phyloP scores from a whole-genome alignment of 2,113 vertebrate species.

The Morphnarchus princeps region DNA sequence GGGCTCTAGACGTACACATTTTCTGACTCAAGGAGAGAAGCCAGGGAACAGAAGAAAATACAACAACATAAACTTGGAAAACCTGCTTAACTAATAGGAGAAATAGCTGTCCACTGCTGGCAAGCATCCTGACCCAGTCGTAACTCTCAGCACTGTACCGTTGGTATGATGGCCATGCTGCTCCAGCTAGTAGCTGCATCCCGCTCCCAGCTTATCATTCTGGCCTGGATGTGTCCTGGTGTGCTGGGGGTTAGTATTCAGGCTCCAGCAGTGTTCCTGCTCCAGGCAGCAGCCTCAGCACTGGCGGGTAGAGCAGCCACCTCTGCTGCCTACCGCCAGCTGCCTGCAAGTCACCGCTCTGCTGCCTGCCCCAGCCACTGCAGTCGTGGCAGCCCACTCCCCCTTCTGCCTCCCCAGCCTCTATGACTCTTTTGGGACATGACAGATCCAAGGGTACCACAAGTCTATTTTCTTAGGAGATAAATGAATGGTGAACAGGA shows the following conservation, averaged over 20 bases:
- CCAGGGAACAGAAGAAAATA: neutral
- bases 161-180: neutral
- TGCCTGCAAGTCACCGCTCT: neutral
- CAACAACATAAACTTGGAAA: constrained; percentile 34
- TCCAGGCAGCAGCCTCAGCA: neutral
- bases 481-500: neutral
- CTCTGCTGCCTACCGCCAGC: rapidly evolving
- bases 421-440: neutral
- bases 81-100: neutral
- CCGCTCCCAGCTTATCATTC: neutral
- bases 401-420: neutral
- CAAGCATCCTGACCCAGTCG: neutral
- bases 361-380: neutral
- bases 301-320: neutral
- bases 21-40: constrained; percentile 25
- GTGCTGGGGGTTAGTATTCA: neutral
- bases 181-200: neutral
- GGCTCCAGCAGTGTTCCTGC: neutral
- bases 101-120: neutral
- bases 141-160: neutral
- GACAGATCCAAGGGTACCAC: neutral
- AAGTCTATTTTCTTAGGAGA: neutral
- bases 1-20: constrained; percentile 36
- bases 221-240: neutral
- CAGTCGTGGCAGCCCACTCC: neutral